phyloP scores from a whole-genome alignment of 2,113 vertebrate species.

The Steatornis caripensis region DNA sequence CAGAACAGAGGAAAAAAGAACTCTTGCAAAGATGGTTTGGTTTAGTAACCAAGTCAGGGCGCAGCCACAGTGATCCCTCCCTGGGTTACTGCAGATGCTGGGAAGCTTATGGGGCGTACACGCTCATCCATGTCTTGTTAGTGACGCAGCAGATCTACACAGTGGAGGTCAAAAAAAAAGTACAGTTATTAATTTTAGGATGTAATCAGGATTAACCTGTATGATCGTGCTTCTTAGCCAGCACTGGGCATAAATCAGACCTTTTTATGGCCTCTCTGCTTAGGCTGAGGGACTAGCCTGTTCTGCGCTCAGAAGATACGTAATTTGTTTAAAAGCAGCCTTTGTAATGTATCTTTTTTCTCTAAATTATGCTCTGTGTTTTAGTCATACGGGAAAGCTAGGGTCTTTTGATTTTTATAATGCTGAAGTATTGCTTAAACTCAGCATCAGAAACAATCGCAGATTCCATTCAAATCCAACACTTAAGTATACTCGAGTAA shows the following conservation, averaged over 20 bases:
- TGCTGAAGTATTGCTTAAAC: not conserved
- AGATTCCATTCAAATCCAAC: not conserved
- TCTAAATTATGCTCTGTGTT: not conserved
- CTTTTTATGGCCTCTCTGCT: not conserved
- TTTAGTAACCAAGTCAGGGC: not conserved
- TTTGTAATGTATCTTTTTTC: not conserved
- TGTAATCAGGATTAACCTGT: not conserved
- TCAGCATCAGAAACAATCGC: not conserved
- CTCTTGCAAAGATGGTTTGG: not conserved
- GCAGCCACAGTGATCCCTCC: not conserved
- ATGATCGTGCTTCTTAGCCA: not conserved
- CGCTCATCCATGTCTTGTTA: not conserved
- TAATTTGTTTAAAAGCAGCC: not conserved
- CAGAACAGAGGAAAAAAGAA: not conserved
- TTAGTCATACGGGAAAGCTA: not conserved
- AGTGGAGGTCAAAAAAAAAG: not conserved
- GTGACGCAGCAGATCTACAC: not conserved
- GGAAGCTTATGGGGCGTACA: not conserved
- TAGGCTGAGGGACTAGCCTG: not conserved
- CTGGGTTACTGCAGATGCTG: not conserved
- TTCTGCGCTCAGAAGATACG: not conserved
- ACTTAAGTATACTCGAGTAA: rapidly evolving
- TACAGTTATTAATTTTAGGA: not conserved
- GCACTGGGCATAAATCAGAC: not conserved
- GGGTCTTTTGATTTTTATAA: not conserved